Conservation (phyloP, 2,113 vertebrate species). For the Mirounga angustirostris region DNA sequence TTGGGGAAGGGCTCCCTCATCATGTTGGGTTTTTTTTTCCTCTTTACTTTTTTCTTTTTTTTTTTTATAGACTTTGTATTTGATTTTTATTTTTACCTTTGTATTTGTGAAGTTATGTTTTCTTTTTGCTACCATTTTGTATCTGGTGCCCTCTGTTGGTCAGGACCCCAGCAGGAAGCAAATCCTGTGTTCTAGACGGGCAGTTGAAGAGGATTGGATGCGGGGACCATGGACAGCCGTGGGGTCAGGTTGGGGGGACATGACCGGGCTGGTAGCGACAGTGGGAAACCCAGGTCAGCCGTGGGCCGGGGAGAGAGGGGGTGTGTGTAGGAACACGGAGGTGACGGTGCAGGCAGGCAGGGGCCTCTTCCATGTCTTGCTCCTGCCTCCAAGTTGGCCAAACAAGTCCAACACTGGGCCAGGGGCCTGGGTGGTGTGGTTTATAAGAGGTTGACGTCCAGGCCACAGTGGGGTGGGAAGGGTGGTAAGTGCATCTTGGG, state of each 20-base stretch:
- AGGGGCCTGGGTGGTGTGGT: not conserved
- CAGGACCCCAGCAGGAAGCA: not conserved
- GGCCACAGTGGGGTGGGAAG: not conserved
- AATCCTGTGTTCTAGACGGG: not conserved
- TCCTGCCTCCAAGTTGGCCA: not conserved
- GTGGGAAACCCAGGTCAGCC: accelerated
- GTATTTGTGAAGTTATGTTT: not conserved
- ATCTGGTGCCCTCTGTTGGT: not conserved
- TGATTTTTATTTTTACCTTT: not conserved
- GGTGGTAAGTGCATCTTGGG: not conserved
- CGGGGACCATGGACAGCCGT: too few relatives aligned
- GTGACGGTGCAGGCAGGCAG: accelerated
- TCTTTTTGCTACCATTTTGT: not conserved
- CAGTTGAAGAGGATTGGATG: not conserved
- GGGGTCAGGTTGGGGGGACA: not conserved
- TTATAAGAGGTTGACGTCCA: not conserved
- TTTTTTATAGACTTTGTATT: not conserved
- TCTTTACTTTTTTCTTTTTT: not conserved
- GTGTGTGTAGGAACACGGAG: accelerated
- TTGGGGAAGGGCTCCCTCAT: not conserved
- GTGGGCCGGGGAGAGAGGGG: not conserved
- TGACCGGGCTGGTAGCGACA: too few relatives aligned
- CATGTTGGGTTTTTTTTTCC: accelerated
- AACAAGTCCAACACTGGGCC: accelerated
- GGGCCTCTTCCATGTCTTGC: accelerated